phyloP scores from a whole-genome alignment of 2,113 vertebrate genomes.

The Boulengeromyrus knoepffleri region DNA sequence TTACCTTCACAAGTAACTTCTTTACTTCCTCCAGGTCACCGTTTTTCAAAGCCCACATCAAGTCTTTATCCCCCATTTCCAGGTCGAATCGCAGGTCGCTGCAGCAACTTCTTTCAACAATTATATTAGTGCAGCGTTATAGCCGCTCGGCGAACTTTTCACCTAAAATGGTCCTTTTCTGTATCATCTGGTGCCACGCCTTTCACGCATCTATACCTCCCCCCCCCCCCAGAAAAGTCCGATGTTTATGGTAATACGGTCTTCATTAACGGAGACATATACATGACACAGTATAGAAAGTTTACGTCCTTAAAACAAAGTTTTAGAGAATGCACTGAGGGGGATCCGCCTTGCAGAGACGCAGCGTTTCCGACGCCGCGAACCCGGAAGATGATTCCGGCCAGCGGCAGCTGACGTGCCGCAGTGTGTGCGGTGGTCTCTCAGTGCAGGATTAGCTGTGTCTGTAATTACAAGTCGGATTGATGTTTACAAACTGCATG shows the following conservation, averaged over 20 bases:
- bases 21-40: conserved; percentile 86
- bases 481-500: neutral
- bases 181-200: neutral
- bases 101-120: neutral
- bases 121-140: neutral
- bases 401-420: neutral
- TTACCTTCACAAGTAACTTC: conserved; percentile 72
- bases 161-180: neutral
- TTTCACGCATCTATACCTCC: neutral
- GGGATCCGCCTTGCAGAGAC: neutral
- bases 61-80: conserved; percentile 80
- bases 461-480: neutral
- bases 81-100: neutral
- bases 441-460: neutral
- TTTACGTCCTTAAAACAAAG: neutral
- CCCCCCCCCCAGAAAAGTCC: neutral
- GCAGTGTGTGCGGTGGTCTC: neutral
- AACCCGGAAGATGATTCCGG: neutral
- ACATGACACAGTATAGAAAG: neutral
- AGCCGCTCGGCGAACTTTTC: neutral
- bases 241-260: neutral
- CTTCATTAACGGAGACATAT: neutral
- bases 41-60: conserved; percentile 87
- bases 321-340: neutral
- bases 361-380: neutral